phyloP scores from a whole-genome alignment of 2,888 invertebrate species.

The Pycnomerus fuliginosus region DNA sequence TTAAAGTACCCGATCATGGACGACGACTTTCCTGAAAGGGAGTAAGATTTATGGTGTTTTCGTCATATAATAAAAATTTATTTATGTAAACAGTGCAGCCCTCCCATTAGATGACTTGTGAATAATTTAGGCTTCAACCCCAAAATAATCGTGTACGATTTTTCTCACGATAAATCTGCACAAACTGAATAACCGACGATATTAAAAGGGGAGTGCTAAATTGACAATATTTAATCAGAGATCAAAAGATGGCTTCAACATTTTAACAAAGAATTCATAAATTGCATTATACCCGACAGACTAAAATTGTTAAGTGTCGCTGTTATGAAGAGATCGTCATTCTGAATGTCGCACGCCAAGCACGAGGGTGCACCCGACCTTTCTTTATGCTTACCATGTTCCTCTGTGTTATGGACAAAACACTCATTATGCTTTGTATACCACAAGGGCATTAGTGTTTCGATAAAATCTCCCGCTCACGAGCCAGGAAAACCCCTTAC shows the following conservation, averaged over 20 bases:
- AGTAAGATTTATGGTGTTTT: too few relatives aligned
- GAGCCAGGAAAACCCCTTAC: too few relatives aligned
- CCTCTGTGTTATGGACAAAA: constrained; percentile 10
- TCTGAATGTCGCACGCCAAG: constrained; percentile 16
- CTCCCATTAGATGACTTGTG: too few relatives aligned
- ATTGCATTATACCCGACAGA: constrained; percentile 31
- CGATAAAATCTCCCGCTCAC: constrained; percentile 8
- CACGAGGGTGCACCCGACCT: constrained; percentile 10
- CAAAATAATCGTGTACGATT: too few relatives aligned
- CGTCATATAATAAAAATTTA: too few relatives aligned
- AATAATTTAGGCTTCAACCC: too few relatives aligned
- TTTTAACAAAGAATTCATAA: constrained; percentile 33
- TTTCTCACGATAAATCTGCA: constrained; percentile 23
- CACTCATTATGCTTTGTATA: constrained; percentile 13
- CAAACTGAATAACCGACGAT: constrained; percentile 24
- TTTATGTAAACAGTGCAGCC: too few relatives aligned
- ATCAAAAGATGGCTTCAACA: constrained; percentile 33
- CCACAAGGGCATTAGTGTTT: constrained; percentile 3
- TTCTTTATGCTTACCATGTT: constrained; percentile 5
- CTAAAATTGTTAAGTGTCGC: constrained; percentile 27
- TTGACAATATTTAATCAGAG: constrained; percentile 34
- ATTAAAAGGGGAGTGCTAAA: constrained; percentile 21
- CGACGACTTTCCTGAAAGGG: constrained; percentile 3
- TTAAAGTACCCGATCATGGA: constrained; percentile 4
- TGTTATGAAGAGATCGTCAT: constrained; percentile 17